Percentiles rank a stretch among this genome's conserved stretches.
These are phyloP conservation scores for Silurus glanis DNA, from an alignment of 2,113 vertebrate genomes.

Conservation along the genomic window DNA sequence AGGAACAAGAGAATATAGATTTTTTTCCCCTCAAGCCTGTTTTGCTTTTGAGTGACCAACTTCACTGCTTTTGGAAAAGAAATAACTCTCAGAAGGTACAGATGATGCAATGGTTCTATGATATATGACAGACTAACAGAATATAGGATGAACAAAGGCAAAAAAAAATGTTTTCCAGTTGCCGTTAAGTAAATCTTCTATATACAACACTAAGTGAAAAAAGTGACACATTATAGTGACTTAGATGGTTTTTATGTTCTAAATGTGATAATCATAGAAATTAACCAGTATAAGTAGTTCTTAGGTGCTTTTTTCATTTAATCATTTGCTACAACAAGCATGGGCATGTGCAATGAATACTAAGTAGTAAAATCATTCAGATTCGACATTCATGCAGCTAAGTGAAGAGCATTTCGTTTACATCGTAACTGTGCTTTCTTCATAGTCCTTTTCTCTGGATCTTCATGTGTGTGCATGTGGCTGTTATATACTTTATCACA, in stretches of 20 bases:
- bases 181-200: too few species aligned
- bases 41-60: too few species aligned
- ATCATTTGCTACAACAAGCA: background rate
- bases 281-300: slow-evolving; percentile 13
- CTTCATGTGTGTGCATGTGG: slow-evolving; percentile 3
- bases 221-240: background rate
- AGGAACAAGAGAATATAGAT: too few species aligned
- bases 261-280: background rate
- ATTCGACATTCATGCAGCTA: slow-evolving; percentile 20
- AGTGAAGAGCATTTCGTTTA: slow-evolving; percentile 23
- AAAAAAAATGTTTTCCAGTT: too few species aligned
- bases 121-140: too few species aligned
- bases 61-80: too few species aligned
- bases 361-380: slow-evolving; percentile 13
- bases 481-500: slow-evolving; percentile 37
- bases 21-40: too few species aligned
- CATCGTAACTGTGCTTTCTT: slow-evolving; percentile 18
- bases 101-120: too few species aligned
- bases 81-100: too few species aligned
- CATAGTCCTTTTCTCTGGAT: background rate
- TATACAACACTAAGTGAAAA: too few species aligned
- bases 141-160: too few species aligned
- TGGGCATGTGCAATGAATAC: slow-evolving; percentile 7
- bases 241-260: background rate
- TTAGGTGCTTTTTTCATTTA: background rate